Evolutionary conservation across 2,888 invertebrate genomes (phyloP).

Genomic region (Spicauda simplicius): DNA sequence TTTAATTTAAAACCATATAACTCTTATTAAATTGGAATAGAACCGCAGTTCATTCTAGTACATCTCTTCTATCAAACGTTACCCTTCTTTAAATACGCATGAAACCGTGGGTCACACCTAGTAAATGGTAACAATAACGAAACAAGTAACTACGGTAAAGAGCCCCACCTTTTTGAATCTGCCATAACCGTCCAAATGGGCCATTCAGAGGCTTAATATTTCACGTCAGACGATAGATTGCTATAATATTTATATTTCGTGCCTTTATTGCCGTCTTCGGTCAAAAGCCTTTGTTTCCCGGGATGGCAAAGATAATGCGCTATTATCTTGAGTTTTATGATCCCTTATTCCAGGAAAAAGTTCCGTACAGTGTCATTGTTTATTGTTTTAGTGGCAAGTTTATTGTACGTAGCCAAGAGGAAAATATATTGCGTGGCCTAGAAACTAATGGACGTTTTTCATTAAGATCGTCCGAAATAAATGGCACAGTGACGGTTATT

Average conservation of each 20-base stretch:
- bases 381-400: too few species aligned
- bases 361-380: background rate
- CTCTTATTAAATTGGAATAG: too few species aligned
- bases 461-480: too few species aligned
- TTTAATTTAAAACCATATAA: too few species aligned
- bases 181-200: constrained; percentile 21
- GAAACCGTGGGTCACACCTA: too few species aligned
- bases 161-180: background rate
- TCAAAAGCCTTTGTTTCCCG: constrained; percentile 9
- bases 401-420: too few species aligned
- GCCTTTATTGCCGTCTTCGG: constrained; percentile 9
- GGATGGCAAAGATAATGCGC: constrained; percentile 8
- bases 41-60: too few species aligned
- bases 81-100: too few species aligned
- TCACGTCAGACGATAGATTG: constrained; percentile 27
- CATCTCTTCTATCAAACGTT: too few species aligned
- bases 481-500: too few species aligned
- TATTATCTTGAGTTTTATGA: constrained; percentile 6
- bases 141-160: background rate
- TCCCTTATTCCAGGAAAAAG: background rate
- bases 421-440: too few species aligned
- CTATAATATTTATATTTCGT: constrained; percentile 27
- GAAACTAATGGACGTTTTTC: too few species aligned
- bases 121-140: background rate
- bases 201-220: constrained; percentile 26